Evolutionary conservation across 2,888 invertebrate genomes (phyloP), one percentile per base, ranked within the genome.

Genomic region (Apamea sordens): DNA sequence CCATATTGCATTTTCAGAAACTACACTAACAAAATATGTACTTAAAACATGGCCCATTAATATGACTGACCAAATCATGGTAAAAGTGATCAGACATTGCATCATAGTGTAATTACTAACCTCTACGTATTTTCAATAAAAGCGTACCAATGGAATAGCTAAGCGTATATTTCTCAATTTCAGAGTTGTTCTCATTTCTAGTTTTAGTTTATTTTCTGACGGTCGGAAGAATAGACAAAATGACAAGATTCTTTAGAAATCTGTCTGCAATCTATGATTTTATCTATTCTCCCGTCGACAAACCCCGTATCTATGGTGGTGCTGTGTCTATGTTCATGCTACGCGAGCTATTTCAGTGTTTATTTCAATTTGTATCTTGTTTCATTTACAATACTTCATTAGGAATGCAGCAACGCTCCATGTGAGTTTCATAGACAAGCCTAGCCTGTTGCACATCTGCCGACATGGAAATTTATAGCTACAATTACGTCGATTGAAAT

Each of bases 371-470:
- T n/a, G 15, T 32, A 47, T 28, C 11, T 65, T 47, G 0, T 28
- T 53, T n/a, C 2, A 68, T 64, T 56, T 18, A 24, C 21, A n/a
- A 47, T 13, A 32, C 47, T 21, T 32, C 18, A 84, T 59, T 82
- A 61, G 2, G 18, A 70, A 44, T 50, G 6, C 63, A 24, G 24
- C 50, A 70, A 84, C 10, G 24, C 24, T 24, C 69, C 41, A 53
- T 44, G 15, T 28, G 15, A 28, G 18, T 53, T 36, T 21, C 41
- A 73, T 73, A 36, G 53, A 36, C 64, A 76, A 67, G 44, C 72
- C 28, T 0, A 78, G 72, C 85, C 85, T 87, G 84, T 85, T 85
- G 87, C 85, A 64, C 67, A 65, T 72, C 74, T 84, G 76, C 11
- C 28, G 76, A 77, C 70, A 74, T 44, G 28, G 75, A 76, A 88